These are phyloP conservation scores for Drosophila merina DNA, from an alignment of 2,888 invertebrate genomes.

Conservation along the genomic window DNA sequence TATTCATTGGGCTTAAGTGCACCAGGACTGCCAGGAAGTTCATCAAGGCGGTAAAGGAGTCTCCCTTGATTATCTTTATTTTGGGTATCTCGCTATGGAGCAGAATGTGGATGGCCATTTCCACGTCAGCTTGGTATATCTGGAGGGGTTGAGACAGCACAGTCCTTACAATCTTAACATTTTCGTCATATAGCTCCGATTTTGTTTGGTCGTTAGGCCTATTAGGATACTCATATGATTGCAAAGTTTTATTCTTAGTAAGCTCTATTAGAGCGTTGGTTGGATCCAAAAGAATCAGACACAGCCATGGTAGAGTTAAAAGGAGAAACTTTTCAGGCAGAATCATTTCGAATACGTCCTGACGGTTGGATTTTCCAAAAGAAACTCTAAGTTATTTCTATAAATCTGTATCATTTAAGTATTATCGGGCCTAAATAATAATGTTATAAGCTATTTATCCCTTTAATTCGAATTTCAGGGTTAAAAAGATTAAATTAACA, in stretches of 20 bases:
- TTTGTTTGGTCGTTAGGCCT: neutral
- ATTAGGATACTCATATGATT: neutral
- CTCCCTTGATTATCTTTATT: neutral
- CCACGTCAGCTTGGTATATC: conserved; percentile 31
- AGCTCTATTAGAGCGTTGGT: neutral
- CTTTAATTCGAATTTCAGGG: neutral
- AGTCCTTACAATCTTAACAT: neutral
- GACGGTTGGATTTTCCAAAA: neutral
- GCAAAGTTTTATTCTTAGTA: neutral
- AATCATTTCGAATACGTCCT: neutral
- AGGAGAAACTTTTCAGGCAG: neutral
- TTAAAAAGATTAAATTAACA: neutral
- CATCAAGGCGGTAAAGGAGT: neutral
- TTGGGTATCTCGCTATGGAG: neutral
- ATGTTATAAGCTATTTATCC: neutral
- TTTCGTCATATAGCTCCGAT: neutral
- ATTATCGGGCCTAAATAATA: neutral
- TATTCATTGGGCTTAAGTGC: neutral
- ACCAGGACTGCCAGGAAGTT: neutral
- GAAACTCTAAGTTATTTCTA: neutral
- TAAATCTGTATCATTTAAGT: neutral
- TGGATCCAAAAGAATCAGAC: neutral
- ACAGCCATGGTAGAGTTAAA: neutral
- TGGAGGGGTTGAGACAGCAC: conserved; percentile 16
- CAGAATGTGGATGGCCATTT: conserved; percentile 13